Conservation (phyloP, 2,113 vertebrate genomes). For the Rhegmatorhina hoffmannsi region DNA sequence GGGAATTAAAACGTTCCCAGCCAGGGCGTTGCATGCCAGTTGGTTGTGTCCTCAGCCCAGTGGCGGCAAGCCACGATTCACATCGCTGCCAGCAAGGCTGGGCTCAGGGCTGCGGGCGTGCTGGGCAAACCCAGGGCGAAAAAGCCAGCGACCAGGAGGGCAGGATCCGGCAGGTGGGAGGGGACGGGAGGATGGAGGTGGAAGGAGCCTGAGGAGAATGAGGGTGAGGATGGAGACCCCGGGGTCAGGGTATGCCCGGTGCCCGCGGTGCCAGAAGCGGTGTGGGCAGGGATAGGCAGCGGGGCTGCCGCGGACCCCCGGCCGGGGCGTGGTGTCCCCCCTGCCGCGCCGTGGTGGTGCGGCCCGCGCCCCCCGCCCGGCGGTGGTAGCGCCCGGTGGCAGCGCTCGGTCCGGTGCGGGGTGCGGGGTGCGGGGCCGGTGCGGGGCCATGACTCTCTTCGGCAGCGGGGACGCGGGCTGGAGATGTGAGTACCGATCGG, state of each 20-base stretch:
- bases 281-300: neutral
- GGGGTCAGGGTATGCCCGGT: neutral
- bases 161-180: neutral
- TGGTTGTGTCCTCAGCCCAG: neutral
- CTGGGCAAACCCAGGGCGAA: neutral
- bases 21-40: rapidly evolving
- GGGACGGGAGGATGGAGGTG: neutral
- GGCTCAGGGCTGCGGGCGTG: neutral
- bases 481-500: constrained; percentile 4
- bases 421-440: neutral
- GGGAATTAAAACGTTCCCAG: neutral
- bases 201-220: neutral
- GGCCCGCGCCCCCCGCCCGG: neutral
- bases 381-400: neutral
- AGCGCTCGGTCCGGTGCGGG: neutral
- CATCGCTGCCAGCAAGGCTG: rapidly evolving
- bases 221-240: neutral
- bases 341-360: neutral
- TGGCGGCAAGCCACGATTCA: neutral
- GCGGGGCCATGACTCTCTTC: neutral
- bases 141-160: neutral
- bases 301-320: neutral
- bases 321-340: neutral
- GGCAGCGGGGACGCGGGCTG: neutral
- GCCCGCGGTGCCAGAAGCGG: neutral